Base-by-base conservation (phyloP, 2,797 vertebrate genomes). In the Phyllotis vaccarum region DNA sequence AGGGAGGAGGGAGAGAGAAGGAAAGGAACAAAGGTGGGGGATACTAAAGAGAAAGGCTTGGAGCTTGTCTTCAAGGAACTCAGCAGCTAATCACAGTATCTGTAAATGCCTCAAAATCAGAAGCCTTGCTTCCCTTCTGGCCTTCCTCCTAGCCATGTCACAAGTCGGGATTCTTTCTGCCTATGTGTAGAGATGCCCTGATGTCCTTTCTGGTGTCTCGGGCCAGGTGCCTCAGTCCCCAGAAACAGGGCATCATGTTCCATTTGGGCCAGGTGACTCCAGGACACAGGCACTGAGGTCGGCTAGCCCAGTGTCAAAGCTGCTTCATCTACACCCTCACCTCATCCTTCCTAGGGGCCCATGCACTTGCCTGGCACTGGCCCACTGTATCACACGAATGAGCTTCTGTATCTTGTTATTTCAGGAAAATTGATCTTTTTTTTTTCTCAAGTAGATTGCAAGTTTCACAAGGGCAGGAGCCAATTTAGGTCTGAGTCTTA, bases 201-300 rank as follows among this genome's bases (percentile, higher is more conserved):
- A 68, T 43, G 31, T 78, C 68, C 40, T 76, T 75, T 75, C 54
- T 22, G 34, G 86, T 31, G 0, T 79, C 89, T 89, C 6, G 5
- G 81, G 86, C 79, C 75, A 70, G n/a, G n/a, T n/a, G n/a, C n/a
- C 89, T 74, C 66, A 0, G 54, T 54, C 62, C 34, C 7, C n/a
- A 56, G 37, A 66, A 70, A 29, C 56, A 37, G 90, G 40, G 14
- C 40, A 40, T 56, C 40, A 40, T 56, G 85, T 85, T 52, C 80
- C 66, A 49, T 11, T 21, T 85, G 64, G 94, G 40, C 43, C 76
- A 78, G 81, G n/a, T 78, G 85, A 95, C 56, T 89, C 72, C 40
- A 86, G 91, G 86, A 68, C 95, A 54, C 29, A n/a, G 70, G 21
- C 10, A 49, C 58, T 86, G 75, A 64, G 72, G 34, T 62, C 12